These are phyloP conservation scores for Mormyrops boulengeri DNA, from an alignment of 2,797 vertebrate genomes.

Conservation along the genomic window DNA sequence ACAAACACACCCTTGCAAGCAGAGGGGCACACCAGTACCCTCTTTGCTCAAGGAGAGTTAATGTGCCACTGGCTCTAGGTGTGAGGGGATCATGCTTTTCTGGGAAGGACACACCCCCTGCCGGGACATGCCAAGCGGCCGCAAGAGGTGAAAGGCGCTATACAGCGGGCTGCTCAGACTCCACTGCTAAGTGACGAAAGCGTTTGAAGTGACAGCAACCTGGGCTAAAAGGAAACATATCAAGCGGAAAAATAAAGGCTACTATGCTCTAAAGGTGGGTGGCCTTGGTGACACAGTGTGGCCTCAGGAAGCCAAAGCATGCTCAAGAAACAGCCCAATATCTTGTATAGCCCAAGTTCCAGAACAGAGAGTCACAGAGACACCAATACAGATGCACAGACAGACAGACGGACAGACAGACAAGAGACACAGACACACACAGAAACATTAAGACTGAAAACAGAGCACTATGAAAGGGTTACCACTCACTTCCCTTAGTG, in stretches of 20 bases:
- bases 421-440: neutral
- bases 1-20: neutral
- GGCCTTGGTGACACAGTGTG: neutral
- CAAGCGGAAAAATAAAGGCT: neutral
- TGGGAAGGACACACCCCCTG: neutral
- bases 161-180: neutral
- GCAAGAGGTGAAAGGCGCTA: neutral
- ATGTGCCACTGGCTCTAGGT: neutral
- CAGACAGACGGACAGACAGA: neutral
- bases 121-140: neutral
- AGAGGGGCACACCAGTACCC: neutral
- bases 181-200: neutral
- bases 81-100: neutral
- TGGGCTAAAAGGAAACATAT: neutral
- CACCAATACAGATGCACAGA: neutral
- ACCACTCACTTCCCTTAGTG: neutral
- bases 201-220: neutral
- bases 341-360: neutral
- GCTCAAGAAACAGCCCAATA: neutral
- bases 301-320: neutral
- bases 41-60: neutral
- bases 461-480: neutral
- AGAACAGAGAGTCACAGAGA: constrained; percentile 12
- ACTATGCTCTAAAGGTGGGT: neutral
- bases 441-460: constrained; percentile 15